Conservation (phyloP, 1,140 invertebrate genomes). For the Acyrthosiphon pisum region DNA sequence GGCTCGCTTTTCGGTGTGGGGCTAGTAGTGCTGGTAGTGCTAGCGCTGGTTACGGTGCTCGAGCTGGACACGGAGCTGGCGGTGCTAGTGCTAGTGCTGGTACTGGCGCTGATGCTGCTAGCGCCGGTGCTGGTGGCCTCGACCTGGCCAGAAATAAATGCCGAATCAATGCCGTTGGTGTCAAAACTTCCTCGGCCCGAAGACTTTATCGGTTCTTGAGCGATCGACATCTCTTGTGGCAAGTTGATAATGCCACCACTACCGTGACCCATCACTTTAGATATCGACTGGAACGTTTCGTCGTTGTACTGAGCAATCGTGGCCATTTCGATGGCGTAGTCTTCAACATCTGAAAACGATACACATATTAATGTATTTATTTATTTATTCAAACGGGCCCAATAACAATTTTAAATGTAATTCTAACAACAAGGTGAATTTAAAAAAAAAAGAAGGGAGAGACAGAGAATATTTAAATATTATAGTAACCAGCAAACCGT, state of each 20-base stretch:
- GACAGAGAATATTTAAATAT: background rate
- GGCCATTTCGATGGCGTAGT: conserved; percentile 45
- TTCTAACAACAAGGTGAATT: too few species aligned
- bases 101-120: conserved; percentile 66
- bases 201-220: conserved; percentile 43
- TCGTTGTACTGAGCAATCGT: conserved; percentile 38
- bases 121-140: conserved; percentile 66
- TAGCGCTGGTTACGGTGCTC: conserved; percentile 63
- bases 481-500: too few species aligned
- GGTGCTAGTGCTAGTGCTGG: conserved; percentile 65
- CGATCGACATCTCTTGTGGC: conserved; percentile 54
- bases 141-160: background rate
- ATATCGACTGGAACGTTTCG: conserved; percentile 27
- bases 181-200: conserved; percentile 22
- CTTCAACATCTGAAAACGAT: conserved; percentile 28
- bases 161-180: conserved; percentile 42
- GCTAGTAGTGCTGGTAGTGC: conserved; percentile 67
- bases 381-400: too few species aligned
- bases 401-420: too few species aligned
- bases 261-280: conserved; percentile 24
- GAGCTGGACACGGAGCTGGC: conserved; percentile 64
- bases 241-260: background rate
- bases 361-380: background rate
- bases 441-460: too few species aligned
- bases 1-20: conserved; percentile 64